Evolutionary conservation across 2,888 invertebrate species (phyloP), one percentile per base, ranked within the genome.

Genomic region (Eupithecia subumbrata): DNA sequence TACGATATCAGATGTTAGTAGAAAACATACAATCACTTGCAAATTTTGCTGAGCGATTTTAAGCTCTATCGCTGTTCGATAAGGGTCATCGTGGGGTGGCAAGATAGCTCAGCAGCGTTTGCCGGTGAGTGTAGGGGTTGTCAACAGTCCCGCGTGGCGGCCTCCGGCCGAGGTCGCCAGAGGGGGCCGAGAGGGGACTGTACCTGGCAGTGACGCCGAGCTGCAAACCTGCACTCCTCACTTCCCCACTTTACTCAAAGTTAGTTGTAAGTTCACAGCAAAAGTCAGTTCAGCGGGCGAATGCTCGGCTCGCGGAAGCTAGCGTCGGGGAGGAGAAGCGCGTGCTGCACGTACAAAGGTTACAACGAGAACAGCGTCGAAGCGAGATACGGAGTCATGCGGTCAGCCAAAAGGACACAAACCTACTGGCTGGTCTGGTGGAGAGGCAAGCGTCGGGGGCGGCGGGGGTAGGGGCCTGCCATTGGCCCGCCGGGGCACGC

Each of bases 351-450:
- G 90, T 90, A 91, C 90, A 92, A 89, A 88, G 91, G 86, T 91
- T 91, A 93, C 91, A 91, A 92, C 92, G 89, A 93, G 92, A 90
- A 90, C 92, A 93, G 94, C 95, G 90, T 91, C 94, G 93, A 95
- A 95, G 95, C 95, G 90, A 92, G 88, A 94, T 95, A 92, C 94
- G 94, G 94, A 95, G 95, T 95, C 95, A 95, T 95, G 95, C 95
- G 95, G 95, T 95, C 95, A 95, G 95, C 95, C 95, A 94, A 95
- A 94, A 94, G 94, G 95, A 95, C 95, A 93, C 95, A 94, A 95
- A 95, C 95, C 95, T 95, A 95, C 95, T 94, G 95, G 92, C 91
- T 89, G 89, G 90, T 90, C 89, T 90, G 91, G 91, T 90, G 92
- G 88, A 84, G 86, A 88, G 88, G 89, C 88, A 87, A 86, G 88